Base-by-base conservation (phyloP, 2,113 vertebrate species). In the Dasypus novemcinctus region DNA sequence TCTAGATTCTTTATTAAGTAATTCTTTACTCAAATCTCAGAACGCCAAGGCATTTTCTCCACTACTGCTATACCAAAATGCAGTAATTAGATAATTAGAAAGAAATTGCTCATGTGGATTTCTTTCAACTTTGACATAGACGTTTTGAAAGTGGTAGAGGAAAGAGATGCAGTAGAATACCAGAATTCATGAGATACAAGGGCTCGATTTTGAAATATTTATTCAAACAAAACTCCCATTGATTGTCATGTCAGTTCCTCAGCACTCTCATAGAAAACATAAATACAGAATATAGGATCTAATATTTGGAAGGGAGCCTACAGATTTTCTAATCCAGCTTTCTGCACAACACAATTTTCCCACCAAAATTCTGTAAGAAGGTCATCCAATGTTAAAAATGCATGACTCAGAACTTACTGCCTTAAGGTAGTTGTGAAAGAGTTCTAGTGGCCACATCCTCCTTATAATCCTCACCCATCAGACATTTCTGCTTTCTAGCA, bases 11-110 rank as follows among this genome's bases (percentile, higher is more conserved):
- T 97, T 97, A 97, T 95, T 97, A 97, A 96, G 71, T 95, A 96
- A 97, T 96, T 95, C 84, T 97, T 97, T 97, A 86, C 89, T 85
- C 72, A 97, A 97, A 94, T 96, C 93, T 96, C 66, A 95, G 63
- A 76, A 90, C 94, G 76, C 97, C 95, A 97, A 97, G 54, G 20
- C 68, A 93, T 91, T 93, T 97, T 66, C 57, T 8, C 38, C n/a
- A 43, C 38, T 57, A 81, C 36, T 14, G 4, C 71, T 84, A 89
- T 13, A 96, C 82, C 17, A 89, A 97, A 97, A 96, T 93, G 54
- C 23, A 95, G 83, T 94, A 97, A 97, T 98, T 97, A 97, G 87
- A 76, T 49, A 95, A 95, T 97, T 97, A 97, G 69, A 87, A 93
- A 96, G 66, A 93, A 93, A 96, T 94, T 81, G 61, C 86, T 96